Evolutionary conservation across 2,888 invertebrate species (phyloP).

Genomic region (Atrina japonica): DNA sequence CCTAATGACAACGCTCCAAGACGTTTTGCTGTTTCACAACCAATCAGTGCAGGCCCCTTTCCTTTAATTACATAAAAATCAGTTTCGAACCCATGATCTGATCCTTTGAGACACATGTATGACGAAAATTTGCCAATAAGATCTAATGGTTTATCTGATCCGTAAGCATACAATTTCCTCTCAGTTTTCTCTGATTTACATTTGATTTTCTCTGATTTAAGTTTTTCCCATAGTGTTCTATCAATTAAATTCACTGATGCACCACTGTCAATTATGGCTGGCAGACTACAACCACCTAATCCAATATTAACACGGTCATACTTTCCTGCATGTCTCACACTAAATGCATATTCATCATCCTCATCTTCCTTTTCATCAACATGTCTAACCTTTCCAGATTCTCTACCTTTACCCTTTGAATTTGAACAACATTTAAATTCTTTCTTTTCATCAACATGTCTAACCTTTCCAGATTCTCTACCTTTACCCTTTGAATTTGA

Average conservation of each 20-base stretch:
- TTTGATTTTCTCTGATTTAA: not conserved
- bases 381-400: no score
- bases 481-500: no score
- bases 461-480: no score
- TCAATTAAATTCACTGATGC: conserved; percentile 21
- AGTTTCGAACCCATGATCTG: no score
- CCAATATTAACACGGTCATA: not conserved
- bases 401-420: no score
- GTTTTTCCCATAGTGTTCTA: conserved; percentile 11
- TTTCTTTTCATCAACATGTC: not conserved
- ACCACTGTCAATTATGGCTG: conserved; percentile 15
- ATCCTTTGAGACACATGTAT: no score
- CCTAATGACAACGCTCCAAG: not conserved
- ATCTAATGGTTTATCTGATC: conserved; percentile 1
- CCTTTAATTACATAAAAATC: not conserved
- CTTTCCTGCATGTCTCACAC: not conserved
- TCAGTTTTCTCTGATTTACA: conserved; percentile 14
- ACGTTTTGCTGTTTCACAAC: conserved; percentile 1
- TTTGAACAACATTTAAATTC: not conserved
- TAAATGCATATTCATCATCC: conserved; percentile 13
- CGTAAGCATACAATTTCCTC: conserved; percentile 29
- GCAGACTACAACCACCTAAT: not conserved
- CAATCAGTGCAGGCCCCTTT: conserved; percentile 7
- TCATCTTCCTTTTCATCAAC: not conserved
- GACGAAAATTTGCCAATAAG: not conserved